Conservation (phyloP, 1,140 invertebrate genomes). For the Nomia melanderi region DNA sequence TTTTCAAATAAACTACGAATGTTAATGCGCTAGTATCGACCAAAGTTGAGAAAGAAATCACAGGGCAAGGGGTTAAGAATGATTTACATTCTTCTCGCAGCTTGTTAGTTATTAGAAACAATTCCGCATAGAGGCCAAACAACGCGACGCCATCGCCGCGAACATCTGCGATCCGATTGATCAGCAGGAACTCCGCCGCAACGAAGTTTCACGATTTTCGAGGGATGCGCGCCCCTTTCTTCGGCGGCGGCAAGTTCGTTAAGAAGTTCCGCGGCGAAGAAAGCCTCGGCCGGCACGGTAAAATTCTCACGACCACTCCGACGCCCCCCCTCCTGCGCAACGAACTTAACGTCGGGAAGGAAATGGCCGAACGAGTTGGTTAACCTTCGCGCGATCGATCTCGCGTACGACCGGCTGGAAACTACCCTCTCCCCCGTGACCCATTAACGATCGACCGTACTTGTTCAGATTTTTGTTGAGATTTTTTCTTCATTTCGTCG, state of each 20-base stretch:
- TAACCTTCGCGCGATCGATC: not conserved
- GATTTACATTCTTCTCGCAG: no score
- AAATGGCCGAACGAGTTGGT: slow-evolving; percentile 5
- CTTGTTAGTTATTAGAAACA: no score
- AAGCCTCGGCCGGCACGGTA: not conserved
- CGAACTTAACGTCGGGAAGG: slow-evolving; percentile 12
- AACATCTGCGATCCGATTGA: slow-evolving; percentile 23
- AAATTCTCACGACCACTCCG: slow-evolving; percentile 15
- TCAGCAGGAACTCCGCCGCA: not conserved
- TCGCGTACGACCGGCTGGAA: not conserved
- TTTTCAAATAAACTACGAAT: no score
- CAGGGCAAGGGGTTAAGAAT: no score
- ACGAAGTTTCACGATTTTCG: slow-evolving; percentile 34
- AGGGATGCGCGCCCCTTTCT: slow-evolving; percentile 9
- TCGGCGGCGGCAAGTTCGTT: slow-evolving; percentile 40
- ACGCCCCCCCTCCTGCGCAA: not conserved
- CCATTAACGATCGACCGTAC: not conserved
- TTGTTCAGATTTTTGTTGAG: no score
- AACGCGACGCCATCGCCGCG: not conserved
- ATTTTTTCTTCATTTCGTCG: no score
- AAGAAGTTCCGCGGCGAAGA: slow-evolving; percentile 27
- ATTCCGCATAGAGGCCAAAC: not conserved
- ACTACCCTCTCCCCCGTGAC: no score
- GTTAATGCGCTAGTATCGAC: no score
- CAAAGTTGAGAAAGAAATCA: no score